These are phyloP conservation scores for Harlomillsia oculata DNA, from an alignment of 1,140 invertebrate species.

Conservation along the genomic window DNA sequence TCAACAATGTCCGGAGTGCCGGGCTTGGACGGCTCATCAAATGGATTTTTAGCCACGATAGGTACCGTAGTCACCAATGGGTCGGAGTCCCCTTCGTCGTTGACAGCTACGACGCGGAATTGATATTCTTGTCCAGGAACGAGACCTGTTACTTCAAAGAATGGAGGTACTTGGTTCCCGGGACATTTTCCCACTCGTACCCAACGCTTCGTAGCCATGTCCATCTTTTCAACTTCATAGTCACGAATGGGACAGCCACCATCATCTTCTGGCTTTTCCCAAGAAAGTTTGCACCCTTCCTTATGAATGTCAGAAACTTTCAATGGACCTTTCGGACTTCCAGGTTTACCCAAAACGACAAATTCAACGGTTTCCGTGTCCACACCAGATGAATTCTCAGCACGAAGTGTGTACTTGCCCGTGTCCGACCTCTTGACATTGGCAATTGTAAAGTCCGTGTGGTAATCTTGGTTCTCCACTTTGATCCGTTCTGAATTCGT, in stretches of 20 bases:
- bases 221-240: constrained; percentile 91
- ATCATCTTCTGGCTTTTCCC: constrained; percentile 86
- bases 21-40: constrained; percentile 70
- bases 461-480: constrained; percentile 83
- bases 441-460: constrained; percentile 75
- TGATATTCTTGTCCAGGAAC: constrained; percentile 88
- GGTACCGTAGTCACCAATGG: constrained; percentile 73
- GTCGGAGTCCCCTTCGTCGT: constrained; percentile 91
- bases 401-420: constrained; percentile 78
- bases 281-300: constrained; percentile 70
- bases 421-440: constrained; percentile 78
- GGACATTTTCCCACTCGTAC: constrained; percentile 68
- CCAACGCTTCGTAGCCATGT: constrained; percentile 80
- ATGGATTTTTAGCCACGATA: constrained; percentile 92
- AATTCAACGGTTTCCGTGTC: constrained; percentile 84
- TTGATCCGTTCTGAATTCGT: constrained; percentile 72
- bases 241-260: constrained; percentile 86
- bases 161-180: constrained; percentile 60
- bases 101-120: constrained; percentile 90
- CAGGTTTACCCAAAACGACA: constrained; percentile 66
- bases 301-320: constrained; percentile 77
- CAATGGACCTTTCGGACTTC: constrained; percentile 74
- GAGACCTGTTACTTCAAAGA: constrained; percentile 80
- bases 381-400: constrained; percentile 79
- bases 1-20: constrained; percentile 82